Evolutionary conservation across 2,888 invertebrate genomes (phyloP).

Genomic region (Andrena dorsata): DNA sequence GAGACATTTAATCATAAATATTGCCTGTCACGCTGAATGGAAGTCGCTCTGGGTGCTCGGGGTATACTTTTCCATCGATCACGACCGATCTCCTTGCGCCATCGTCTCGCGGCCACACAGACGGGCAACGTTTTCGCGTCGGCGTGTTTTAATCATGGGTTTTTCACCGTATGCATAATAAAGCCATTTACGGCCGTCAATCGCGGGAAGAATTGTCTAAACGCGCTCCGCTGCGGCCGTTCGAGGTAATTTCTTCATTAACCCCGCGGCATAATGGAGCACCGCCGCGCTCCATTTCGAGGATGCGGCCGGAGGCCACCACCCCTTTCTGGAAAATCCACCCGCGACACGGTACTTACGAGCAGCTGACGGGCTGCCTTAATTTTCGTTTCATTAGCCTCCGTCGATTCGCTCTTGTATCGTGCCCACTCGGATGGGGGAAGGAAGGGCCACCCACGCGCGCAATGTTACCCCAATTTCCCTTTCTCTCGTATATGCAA

Average conservation of each 20-base stretch:
- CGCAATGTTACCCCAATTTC: background rate
- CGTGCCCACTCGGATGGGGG: conserved; percentile 3
- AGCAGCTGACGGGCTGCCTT: conserved; percentile 75
- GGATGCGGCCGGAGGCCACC: conserved; percentile 53
- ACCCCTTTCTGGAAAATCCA: conserved; percentile 57
- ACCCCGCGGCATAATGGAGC: conserved; percentile 61
- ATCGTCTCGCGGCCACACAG: background rate
- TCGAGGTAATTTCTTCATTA: conserved; percentile 75
- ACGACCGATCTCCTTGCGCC: background rate
- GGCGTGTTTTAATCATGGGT: conserved; percentile 54
- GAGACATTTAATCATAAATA: too few relatives aligned
- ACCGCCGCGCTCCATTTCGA: conserved; percentile 39
- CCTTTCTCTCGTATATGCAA: conserved; percentile 15
- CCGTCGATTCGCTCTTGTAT: conserved; percentile 55
- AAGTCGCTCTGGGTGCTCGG: background rate
- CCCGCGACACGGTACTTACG: conserved; percentile 71
- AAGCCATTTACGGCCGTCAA: conserved; percentile 53
- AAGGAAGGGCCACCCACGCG: conserved; percentile 6
- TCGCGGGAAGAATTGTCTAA: conserved; percentile 60
- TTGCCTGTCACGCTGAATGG: too few relatives aligned
- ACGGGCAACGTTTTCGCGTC: background rate
- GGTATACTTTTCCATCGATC: background rate
- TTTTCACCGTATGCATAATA: conserved; percentile 60
- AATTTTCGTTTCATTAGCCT: conserved; percentile 77
- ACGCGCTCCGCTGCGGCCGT: conserved; percentile 45